A percentile compares a stretch with the other conserved stretches of the same genome.
Conservation (phyloP, 2,113 vertebrate species). For the Diadophis punctatus region DNA sequence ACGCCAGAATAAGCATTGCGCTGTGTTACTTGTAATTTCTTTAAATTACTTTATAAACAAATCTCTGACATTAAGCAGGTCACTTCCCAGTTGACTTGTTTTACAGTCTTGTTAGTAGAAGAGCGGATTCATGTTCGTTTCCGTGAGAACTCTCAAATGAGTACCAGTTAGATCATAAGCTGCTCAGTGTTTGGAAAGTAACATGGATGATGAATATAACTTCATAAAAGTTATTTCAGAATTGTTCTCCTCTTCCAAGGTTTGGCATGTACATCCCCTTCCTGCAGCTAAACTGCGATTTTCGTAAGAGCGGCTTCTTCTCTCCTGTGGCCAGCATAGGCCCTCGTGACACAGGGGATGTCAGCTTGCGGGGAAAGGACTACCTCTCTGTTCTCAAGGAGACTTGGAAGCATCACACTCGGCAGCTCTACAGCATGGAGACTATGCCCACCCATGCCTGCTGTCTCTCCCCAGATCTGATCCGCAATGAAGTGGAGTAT, state of each 20-base stretch:
- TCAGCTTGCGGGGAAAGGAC: slow-evolving; percentile 75
- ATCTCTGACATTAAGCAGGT: background rate
- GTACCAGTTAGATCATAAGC: background rate
- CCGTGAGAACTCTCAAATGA: background rate
- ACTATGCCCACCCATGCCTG: slow-evolving; percentile 95
- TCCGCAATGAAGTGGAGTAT: slow-evolving; percentile 94
- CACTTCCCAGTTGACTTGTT: background rate
- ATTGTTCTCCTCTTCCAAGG: slow-evolving; percentile 59
- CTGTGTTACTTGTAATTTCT: background rate
- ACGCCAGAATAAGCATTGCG: background rate
- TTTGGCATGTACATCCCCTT: slow-evolving; percentile 99
- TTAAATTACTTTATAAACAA: background rate
- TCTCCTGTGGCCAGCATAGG: slow-evolving; percentile 81
- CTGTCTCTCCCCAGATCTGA: slow-evolving; percentile 94
- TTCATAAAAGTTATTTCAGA: background rate
- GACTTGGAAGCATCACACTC: slow-evolving; percentile 94
- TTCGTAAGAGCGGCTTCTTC: slow-evolving; percentile 76
- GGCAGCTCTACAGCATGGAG: slow-evolving; percentile 85
- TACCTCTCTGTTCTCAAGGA: slow-evolving; percentile 90
- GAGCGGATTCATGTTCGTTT: background rate
- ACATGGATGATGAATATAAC: no score
- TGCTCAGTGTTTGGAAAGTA: no score
- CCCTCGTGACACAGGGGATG: slow-evolving; percentile 78
- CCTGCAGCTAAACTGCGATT: slow-evolving; percentile 88
- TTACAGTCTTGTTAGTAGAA: background rate